A percentile compares a stretch with the other conserved stretches of the same genome.
Conservation (phyloP, 2,797 vertebrate genomes). For the Neopelma chrysocephalum region DNA sequence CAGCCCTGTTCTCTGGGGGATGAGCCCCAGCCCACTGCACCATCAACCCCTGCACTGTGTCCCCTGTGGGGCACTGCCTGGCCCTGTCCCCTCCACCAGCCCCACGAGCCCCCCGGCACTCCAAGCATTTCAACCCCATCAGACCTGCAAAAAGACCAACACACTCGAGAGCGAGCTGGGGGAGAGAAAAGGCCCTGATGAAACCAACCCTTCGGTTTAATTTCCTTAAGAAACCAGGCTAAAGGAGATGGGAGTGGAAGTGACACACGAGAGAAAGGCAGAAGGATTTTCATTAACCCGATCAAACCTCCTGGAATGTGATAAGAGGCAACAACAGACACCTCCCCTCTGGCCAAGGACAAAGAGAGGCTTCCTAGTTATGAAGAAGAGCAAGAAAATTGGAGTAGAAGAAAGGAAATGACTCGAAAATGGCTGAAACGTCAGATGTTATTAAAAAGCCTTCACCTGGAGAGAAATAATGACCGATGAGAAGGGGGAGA, state of each 20-base stretch:
- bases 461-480: neutral
- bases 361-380: neutral
- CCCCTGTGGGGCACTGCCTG: fast-evolving
- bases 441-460: constrained; percentile 37
- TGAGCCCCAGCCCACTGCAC: neutral
- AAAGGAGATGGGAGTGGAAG: constrained; percentile 13
- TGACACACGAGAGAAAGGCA: neutral
- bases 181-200: neutral
- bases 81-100: neutral
- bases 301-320: constrained; percentile 1
- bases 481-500: neutral
- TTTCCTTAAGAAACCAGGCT: neutral
- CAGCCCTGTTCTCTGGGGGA: neutral
- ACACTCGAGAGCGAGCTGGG: fast-evolving
- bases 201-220: neutral
- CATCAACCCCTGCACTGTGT: fast-evolving
- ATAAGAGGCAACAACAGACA: constrained; percentile 21
- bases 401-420: neutral
- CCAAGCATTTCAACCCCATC: fast-evolving
- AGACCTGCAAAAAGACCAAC: neutral
- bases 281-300: neutral
- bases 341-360: constrained; percentile 20
- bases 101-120: fast-evolving
- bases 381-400: neutral
- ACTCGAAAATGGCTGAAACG: constrained; percentile 15